A percentile compares a stretch with the other conserved stretches of the same genome.
phyloP scores from a whole-genome alignment of 2,888 invertebrate species.

The Serripes groenlandicus region DNA sequence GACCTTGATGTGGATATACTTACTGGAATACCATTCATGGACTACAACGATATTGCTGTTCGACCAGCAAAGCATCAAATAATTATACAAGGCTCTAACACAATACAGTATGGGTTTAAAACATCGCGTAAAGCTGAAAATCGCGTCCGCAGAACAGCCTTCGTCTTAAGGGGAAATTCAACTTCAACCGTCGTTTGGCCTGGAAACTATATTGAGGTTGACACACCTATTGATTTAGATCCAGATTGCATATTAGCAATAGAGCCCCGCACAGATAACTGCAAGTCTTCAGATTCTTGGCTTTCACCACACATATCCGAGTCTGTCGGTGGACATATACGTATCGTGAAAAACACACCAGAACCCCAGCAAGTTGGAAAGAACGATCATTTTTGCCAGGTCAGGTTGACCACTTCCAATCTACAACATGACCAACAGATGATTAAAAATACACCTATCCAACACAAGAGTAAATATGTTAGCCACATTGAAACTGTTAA shows the following conservation, averaged over 20 bases:
- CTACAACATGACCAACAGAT: too few relatives aligned
- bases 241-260: constrained; percentile 27
- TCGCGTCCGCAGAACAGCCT: constrained; percentile 38
- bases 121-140: too few relatives aligned
- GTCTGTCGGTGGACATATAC: constrained; percentile 40
- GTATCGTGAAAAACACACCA: constrained; percentile 39
- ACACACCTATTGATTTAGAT: constrained; percentile 22
- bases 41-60: constrained; percentile 63
- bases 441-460: too few relatives aligned
- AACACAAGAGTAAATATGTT: too few relatives aligned
- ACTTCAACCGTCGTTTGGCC: constrained; percentile 52
- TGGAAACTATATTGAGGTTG: constrained; percentile 53
- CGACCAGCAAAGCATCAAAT: constrained; percentile 59
- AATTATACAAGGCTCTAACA: constrained; percentile 28
- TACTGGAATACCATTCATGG: constrained; percentile 69
- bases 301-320: constrained; percentile 40
- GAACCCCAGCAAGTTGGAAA: constrained; percentile 24
- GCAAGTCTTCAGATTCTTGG: constrained; percentile 3
- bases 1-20: constrained; percentile 61
- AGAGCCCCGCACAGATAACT: constrained; percentile 27
- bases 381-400: constrained; percentile 51
- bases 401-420: constrained; percentile 6
- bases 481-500: constrained; percentile 7
- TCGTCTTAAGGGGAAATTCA: neutral
- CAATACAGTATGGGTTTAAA: too few relatives aligned